Percentiles rank a stretch among this genome's conserved stretches.
Evolutionary conservation across 2,113 vertebrate genomes (phyloP).

Genomic region (Centrocercus urophasianus): DNA sequence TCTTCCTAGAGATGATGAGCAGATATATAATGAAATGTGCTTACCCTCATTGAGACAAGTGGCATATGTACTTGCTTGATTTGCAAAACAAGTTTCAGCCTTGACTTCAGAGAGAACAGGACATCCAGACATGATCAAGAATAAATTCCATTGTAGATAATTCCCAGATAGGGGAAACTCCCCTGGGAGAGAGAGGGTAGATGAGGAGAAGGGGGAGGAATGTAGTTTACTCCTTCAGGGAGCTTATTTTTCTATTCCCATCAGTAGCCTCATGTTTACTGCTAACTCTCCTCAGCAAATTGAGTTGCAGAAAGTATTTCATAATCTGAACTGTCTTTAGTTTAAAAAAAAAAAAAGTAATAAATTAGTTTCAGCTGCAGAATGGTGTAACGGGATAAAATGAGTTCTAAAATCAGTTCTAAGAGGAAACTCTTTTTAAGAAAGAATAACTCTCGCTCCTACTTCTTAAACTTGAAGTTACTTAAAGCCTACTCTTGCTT

Average conservation of each 20-base stretch:
- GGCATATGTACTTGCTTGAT: not conserved
- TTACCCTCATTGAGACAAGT: not conserved
- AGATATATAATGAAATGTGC: not conserved
- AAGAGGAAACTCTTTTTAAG: not conserved
- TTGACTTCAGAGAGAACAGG: conserved; percentile 42
- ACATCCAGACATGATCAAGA: conserved; percentile 9
- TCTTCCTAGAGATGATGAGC: not conserved
- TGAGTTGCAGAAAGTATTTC: not conserved
- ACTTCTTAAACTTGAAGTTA: not conserved
- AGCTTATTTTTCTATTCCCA: not conserved
- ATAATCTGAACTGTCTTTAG: not conserved
- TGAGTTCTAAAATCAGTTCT: not conserved
- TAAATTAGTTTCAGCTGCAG: not conserved
- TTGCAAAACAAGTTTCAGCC: conserved; percentile 14
- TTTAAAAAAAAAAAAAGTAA: not conserved
- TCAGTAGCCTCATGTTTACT: not conserved
- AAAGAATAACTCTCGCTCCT: not conserved
- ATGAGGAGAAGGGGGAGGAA: not conserved
- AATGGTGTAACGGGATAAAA: not conserved
- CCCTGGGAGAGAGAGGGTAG: not conserved
- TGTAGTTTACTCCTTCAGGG: not conserved
- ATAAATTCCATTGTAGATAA: conserved; percentile 25
- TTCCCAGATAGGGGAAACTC: conserved; percentile 21
- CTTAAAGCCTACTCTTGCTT: not conserved
- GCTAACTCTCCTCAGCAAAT: not conserved